Evolutionary conservation across 2,797 vertebrate genomes (phyloP), one percentile per base, ranked within the genome.

Genomic region (Myotis myotis): DNA sequence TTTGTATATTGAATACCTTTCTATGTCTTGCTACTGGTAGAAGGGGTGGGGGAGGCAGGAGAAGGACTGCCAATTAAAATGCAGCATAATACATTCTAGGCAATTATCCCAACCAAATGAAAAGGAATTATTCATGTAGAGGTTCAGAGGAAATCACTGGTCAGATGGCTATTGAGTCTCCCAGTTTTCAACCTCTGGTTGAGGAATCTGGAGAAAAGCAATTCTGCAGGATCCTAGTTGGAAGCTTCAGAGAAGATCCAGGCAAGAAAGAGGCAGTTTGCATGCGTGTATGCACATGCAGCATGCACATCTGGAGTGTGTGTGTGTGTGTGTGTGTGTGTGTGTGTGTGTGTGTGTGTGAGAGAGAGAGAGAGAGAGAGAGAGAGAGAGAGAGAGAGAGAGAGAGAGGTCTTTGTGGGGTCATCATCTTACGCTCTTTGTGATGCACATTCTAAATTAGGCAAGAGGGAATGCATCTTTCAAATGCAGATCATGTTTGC

Each of bases 401-500:
- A 22, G 72, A 51, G 33, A 23, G 66, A 23, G 33, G 20, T 97
- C 97, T 23, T 98, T 97, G 96, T 98, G 98, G 93, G 98, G 98
- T 98, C 98, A 98, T 98, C 98, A 98, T 98, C 97, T 96, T 97
- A 98, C 95, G 96, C 97, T 98, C 97, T 98, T 98, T 98, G 98
- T 98, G 98, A 98, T 98, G 97, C 98, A 98, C 98, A 98, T 98
- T 98, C 97, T 98, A 98, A 98, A 98, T 98, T 98, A 98, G 98
- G 98, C 98, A 97, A 98, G 98, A 98, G 97, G 98, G 95, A 97
- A 97, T 97, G 97, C 96, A 98, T 98, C 98, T 98, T 98, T 98
- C 98, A 99, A 98, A 98, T 98, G 98, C 98, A 98, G 98, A 98
- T 98, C 98, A 98, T 98, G 98, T 98, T 99, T 98, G 98, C 98